Evolutionary conservation across 2,113 vertebrate species (phyloP), one percentile per base, ranked within the genome.

Genomic region (Puma concolor): DNA sequence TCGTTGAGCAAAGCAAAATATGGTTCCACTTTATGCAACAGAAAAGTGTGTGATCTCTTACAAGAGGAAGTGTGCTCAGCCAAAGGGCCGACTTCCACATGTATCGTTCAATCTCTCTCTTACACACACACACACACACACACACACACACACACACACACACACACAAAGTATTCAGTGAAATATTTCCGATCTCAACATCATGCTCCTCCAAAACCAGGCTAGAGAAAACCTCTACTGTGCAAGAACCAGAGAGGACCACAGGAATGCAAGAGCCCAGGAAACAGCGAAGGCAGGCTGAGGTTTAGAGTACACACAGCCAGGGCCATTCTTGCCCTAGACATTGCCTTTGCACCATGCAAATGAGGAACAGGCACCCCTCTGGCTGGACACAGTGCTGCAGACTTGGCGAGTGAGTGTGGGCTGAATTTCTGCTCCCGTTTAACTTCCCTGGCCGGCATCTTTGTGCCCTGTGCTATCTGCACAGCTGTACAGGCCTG

Each of bases 141-240:
- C 21, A 54, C 63, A 36, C 36, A 36, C 36, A 36, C 36, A 19
- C 29, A 48, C 25, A 15, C 64, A 72, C 2, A 57, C 4, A 60
- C n/a, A n/a, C 38, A 36, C 29, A 10, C 10, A n/a, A 90, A 95
- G 64, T 48, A 60, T 31, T 52, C 83, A 88, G 50, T 36, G 21
- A 79, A 83, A 25, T 17, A 48, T 44, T 66, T 38, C 77, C 41
- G 71, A 21, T 54, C 52, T 79, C 91, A 72, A 66, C 27, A 67
- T 36, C 92, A 76, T 27, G 54, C 33, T 89, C 54, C 57, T 91
- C 21, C 84, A 66, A 94, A 96, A 60, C 69, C 48, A 96, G 71
- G 69, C 92, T 57, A 64, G 57, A 84, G 76, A 52, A 90, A 96
- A 81, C 23, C 52, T 92, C 31, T 71, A 33, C 52, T 21, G 29